Evolutionary conservation across 92 coral and sea anemone species (phyloP).

Genomic region (Porites rus): DNA sequence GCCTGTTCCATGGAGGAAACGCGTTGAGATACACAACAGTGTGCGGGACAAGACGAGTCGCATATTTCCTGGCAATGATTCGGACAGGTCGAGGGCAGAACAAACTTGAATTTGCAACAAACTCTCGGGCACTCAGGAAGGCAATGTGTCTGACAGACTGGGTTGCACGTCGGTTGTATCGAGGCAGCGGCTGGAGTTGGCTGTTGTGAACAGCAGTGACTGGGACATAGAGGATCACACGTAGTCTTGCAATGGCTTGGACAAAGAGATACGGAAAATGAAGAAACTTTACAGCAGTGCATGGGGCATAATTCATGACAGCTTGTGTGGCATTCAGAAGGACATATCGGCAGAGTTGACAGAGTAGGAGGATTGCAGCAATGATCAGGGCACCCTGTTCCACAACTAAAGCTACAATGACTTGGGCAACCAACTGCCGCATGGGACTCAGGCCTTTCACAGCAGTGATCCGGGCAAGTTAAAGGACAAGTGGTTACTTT

Average conservation of each 20-base stretch:
- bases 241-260: constrained; percentile 45
- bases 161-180: constrained; percentile 28
- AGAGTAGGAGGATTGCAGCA: constrained; percentile 26
- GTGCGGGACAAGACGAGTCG: constrained; percentile 48
- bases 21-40: constrained; percentile 38
- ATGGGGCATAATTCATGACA: constrained; percentile 41
- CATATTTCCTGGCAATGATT: constrained; percentile 39
- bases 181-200: constrained; percentile 39
- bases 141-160: constrained; percentile 46
- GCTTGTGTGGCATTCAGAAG: constrained; percentile 34
- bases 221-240: constrained; percentile 66
- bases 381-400: constrained; percentile 31
- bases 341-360: constrained; percentile 8
- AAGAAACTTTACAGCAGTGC: constrained; percentile 59
- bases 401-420: constrained; percentile 35
- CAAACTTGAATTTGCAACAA: constrained; percentile 44
- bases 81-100: constrained; percentile 54
- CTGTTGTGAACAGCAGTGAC: constrained; percentile 57
- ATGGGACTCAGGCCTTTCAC: constrained; percentile 10
- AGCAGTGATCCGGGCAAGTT: constrained; percentile 50
- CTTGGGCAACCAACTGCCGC: constrained; percentile 49
- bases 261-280: constrained; percentile 18
- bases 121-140: constrained; percentile 64
- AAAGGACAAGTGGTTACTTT: background rate
- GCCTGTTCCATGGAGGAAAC: background rate